Evolutionary conservation across 92 coral and sea anemone species (phyloP).

Genomic region (Epizoanthus illoricatus): DNA sequence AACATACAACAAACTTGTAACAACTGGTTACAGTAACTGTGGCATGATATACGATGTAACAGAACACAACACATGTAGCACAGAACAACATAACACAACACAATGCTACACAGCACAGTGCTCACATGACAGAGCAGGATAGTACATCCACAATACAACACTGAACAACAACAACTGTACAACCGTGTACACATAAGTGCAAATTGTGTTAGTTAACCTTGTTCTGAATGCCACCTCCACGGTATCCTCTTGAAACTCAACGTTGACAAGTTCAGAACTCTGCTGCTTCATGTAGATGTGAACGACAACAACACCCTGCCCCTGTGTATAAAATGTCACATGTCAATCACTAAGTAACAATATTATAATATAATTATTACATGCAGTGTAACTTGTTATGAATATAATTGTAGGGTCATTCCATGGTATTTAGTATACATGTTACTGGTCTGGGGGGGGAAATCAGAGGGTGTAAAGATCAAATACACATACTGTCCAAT

Average conservation of each 20-base stretch:
- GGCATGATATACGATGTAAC: too few species aligned
- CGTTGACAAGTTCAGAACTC: slow-evolving; percentile 50
- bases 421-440: too few species aligned
- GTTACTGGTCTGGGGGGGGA: too few species aligned
- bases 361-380: neutral
- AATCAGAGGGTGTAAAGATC: too few species aligned
- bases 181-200: neutral
- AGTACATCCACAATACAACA: neutral
- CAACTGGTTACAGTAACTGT: too few species aligned
- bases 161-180: neutral
- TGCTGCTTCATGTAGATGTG: slow-evolving; percentile 77
- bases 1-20: too few species aligned
- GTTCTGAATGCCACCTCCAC: slow-evolving; percentile 77
- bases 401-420: too few species aligned
- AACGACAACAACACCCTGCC: slow-evolving; percentile 48
- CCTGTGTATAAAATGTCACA: slow-evolving; percentile 43
- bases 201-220: slow-evolving; percentile 51
- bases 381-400: neutral
- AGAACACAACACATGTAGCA: too few species aligned
- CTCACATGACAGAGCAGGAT: neutral
- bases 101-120: neutral
- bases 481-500: too few species aligned
- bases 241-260: slow-evolving; percentile 67
- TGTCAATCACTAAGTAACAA: neutral
- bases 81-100: too few species aligned